phyloP scores from a whole-genome alignment of 2,888 invertebrate genomes.

The Cryptophagus acutangulus region DNA sequence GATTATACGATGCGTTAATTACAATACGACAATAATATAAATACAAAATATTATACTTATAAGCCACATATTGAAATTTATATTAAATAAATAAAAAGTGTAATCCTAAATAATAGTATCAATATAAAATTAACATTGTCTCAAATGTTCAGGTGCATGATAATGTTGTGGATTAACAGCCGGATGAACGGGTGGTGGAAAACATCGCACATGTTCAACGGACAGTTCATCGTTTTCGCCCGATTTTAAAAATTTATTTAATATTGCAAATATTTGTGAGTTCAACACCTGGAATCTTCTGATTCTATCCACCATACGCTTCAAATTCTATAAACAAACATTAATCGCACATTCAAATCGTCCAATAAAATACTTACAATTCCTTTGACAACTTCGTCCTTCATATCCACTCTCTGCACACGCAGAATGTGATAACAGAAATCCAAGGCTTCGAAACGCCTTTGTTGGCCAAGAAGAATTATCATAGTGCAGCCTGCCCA shows the following conservation, averaged over 20 bases:
- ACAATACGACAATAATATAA: too few species aligned
- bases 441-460: constrained; percentile 94
- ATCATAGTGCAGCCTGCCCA: constrained; percentile 99
- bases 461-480: constrained; percentile 88
- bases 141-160: constrained; percentile 56
- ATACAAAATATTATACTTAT: too few species aligned
- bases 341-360: background rate
- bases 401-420: constrained; percentile 93
- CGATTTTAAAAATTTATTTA: constrained; percentile 89
- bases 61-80: too few species aligned
- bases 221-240: constrained; percentile 78
- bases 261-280: constrained; percentile 93
- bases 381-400: constrained; percentile 91
- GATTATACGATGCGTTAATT: too few species aligned
- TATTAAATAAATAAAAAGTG: too few species aligned
- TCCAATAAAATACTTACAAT: constrained; percentile 87
- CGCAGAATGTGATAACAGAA: constrained; percentile 97
- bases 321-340: constrained; percentile 65
- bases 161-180: constrained; percentile 53
- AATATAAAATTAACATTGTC: constrained; percentile 46
- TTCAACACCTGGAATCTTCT: constrained; percentile 96
- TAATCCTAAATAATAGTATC: too few species aligned
- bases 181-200: constrained; percentile 89
- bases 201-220: constrained; percentile 94
- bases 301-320: constrained; percentile 96